Percentiles rank a stretch among this genome's conserved stretches.
Conservation (phyloP, 2,113 vertebrate species). For the Pristiophorus japonicus region DNA sequence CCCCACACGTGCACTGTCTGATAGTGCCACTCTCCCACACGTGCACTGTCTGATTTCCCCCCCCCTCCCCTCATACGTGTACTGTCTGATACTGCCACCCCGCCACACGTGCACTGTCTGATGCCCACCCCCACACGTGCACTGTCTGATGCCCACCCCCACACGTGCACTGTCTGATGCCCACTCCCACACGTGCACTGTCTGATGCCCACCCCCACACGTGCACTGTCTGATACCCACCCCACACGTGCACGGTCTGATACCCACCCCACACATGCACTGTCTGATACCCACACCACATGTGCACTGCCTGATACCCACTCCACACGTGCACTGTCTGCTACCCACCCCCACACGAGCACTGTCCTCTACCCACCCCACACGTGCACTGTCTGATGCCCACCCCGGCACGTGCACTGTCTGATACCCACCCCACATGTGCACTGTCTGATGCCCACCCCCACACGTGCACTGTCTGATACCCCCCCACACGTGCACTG, state of each 20-base stretch:
- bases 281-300: not conserved
- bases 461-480: not conserved
- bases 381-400: not conserved
- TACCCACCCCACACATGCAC: not conserved
- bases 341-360: no score
- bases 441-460: not conserved
- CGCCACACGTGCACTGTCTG: not conserved
- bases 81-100: not conserved
- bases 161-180: not conserved
- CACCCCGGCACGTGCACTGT: not conserved
- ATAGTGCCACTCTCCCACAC: not conserved
- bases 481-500: not conserved
- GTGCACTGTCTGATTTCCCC: not conserved
- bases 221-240: not conserved
- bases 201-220: not conserved
- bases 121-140: no score
- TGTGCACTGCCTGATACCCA: not conserved
- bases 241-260: no score
- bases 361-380: no score
- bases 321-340: not conserved
- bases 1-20: not conserved
- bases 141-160: not conserved
- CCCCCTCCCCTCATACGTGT: no score
- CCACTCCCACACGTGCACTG: no score
- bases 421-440: not conserved